These are phyloP conservation scores for Drosophila nr. perissopoda DNA, from an alignment of 2,888 invertebrate species.

Conservation along the genomic window DNA sequence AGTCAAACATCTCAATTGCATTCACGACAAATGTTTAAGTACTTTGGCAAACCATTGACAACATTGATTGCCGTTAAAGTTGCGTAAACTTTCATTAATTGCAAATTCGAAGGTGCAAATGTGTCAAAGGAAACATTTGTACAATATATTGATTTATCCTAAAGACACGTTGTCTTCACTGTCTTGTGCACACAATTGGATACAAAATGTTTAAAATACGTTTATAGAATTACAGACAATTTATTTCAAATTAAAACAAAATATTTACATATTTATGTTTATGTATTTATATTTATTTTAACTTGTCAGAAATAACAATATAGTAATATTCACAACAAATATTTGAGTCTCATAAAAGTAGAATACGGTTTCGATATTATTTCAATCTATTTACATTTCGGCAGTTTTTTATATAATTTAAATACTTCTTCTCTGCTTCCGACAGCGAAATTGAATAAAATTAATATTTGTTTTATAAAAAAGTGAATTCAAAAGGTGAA, in stretches of 20 bases:
- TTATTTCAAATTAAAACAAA: not conserved
- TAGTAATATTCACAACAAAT: not conserved
- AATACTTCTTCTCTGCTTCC: not conserved
- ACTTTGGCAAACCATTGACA: constrained; percentile 9
- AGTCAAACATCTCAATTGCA: constrained; percentile 36
- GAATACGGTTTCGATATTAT: not conserved
- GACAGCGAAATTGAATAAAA: not conserved
- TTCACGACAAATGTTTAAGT: constrained; percentile 51
- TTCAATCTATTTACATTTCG: not conserved
- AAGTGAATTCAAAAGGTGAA: not conserved
- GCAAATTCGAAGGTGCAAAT: not conserved
- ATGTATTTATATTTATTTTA: not conserved
- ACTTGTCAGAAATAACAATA: not conserved
- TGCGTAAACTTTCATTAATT: constrained; percentile 31
- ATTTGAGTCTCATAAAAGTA: no score
- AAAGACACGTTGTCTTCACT: not conserved
- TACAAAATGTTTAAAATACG: not conserved
- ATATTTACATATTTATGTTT: not conserved
- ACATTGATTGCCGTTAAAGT: constrained; percentile 13
- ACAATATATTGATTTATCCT: not conserved
- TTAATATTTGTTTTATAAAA: not conserved
- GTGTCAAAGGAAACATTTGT: not conserved
- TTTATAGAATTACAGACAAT: not conserved
- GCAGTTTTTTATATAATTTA: not conserved
- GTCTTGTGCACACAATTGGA: not conserved